Percentiles rank a stretch among this genome's conserved stretches.
Evolutionary conservation across 2,113 vertebrate genomes (phyloP).

Genomic region (Pterophyllum scalare): DNA sequence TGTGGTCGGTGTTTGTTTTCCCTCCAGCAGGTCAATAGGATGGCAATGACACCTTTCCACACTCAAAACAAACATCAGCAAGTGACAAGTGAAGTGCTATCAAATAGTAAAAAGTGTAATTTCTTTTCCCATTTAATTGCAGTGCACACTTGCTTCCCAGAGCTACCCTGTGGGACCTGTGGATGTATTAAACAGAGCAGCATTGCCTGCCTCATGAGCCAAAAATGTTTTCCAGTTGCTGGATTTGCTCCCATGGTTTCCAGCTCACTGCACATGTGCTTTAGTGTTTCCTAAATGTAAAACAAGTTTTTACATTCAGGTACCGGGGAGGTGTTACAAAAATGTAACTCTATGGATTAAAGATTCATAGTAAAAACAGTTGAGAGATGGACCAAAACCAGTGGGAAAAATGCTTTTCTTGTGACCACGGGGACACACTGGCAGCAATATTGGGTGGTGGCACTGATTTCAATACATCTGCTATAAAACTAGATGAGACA

Average conservation of each 20-base stretch:
- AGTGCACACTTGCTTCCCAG: not conserved
- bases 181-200: constrained; percentile 4
- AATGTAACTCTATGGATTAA: not conserved
- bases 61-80: not conserved
- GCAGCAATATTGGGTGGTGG: too few species aligned
- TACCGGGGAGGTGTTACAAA: not conserved
- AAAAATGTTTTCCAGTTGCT: not conserved
- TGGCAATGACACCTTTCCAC: not conserved
- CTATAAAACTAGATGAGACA: not conserved
- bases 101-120: not conserved
- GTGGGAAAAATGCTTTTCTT: not conserved
- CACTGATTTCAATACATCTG: not conserved
- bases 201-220: not conserved
- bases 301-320: not conserved
- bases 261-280: not conserved
- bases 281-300: not conserved
- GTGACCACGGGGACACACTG: not conserved
- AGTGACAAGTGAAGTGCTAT: not conserved
- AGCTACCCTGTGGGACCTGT: not conserved
- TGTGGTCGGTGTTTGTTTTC: not conserved
- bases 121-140: not conserved
- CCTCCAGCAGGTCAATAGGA: not conserved
- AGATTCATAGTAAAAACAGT: not conserved
- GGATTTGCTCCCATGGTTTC: not conserved
- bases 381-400: not conserved